phyloP scores from a whole-genome alignment of 2,888 invertebrate genomes.

The Adineta ricciae region DNA sequence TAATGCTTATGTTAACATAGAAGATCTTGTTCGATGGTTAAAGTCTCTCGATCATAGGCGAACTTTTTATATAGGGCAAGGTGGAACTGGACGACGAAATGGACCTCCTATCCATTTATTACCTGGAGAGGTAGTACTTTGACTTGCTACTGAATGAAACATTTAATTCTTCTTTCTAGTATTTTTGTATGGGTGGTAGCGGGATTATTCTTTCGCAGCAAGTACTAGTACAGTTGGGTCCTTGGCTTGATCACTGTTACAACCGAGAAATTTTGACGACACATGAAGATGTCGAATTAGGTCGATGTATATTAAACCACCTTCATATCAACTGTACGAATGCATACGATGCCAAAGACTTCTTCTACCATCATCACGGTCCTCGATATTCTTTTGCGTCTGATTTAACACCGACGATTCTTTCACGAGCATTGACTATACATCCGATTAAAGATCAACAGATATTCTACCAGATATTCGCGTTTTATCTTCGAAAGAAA shows the following conservation, averaged over 20 bases:
- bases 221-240: neutral
- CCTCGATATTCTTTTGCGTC: neutral
- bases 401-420: neutral
- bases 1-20: conserved; percentile 14
- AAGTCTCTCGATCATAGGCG: neutral
- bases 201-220: neutral
- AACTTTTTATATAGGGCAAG: neutral
- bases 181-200: conserved; percentile 17
- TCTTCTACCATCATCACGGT: conserved; percentile 7
- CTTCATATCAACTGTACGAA: neutral
- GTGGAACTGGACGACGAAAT: neutral
- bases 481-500: neutral
- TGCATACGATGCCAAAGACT: neutral
- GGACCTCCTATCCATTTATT: neutral
- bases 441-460: conserved; percentile 6
- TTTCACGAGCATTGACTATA: neutral
- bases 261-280: neutral
- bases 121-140: neutral
- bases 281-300: conserved; percentile 15
- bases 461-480: neutral
- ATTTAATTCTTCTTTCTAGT: neutral
- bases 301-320: neutral
- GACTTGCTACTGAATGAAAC: neutral
- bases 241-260: neutral
- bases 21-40: neutral